Evolutionary conservation across 2,888 invertebrate genomes (phyloP), one percentile per base, ranked within the genome.

Genomic region (Drosophila pegasa): DNA sequence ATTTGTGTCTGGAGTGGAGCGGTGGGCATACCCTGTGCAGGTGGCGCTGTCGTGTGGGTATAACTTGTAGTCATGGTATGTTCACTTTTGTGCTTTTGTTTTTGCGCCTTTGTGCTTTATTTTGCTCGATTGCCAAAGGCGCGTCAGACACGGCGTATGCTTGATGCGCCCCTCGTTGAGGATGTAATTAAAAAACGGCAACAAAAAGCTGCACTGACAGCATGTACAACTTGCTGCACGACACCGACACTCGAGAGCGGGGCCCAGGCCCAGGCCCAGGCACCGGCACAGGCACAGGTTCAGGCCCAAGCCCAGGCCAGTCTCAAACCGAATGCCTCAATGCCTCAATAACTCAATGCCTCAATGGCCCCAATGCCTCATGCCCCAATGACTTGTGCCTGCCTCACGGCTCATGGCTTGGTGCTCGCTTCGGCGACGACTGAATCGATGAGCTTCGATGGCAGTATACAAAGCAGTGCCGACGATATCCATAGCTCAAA

Each of bases 401-500:
- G 51, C 8, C 43, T 43, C 25, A 25, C n/a, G 41, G 18, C 14
- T 18, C 54, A 61, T 45, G 50, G 37, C 64, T 59, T 40, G 67
- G 20, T 16, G 31, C 55, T 41, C 54, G 33, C 16, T 27, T 47
- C 31, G 59, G 51, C 51, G 60, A 59, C 59, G 45, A 40, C 51
- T 59, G 58, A 67, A 88, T 84, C 85, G 87, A 83, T 88, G 87
- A 80, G 84, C 71, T 75, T 56, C 75, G 70, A 75, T 25, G 55
- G 72, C 33, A 63, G 62, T 50, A 52, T 54, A 47, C 67, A 71
- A 64, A 79, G 80, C 80, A 60, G 54, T 47, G 61, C 55, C 62
- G 69, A 54, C 77, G 87, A 87, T 90, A 90, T 89, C 83, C 90
- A 80, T 89, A 87, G 89, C 89, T 89, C 89, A 89, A 89, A 89